phyloP scores from a whole-genome alignment of 2,797 vertebrate species.

The Orientallactaga sibirica region DNA sequence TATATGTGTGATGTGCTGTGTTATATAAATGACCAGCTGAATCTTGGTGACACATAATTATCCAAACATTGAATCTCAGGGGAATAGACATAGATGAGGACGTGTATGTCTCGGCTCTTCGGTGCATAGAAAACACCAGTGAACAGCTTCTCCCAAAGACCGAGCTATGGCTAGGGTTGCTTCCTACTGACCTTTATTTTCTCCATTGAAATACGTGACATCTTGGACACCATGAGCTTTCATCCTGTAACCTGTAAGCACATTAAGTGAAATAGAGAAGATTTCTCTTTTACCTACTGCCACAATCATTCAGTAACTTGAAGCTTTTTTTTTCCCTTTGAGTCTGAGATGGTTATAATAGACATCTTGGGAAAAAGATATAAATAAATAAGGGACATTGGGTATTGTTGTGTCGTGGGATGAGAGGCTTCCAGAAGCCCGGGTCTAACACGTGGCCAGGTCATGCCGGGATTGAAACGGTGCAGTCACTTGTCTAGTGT shows the following conservation, averaged over 20 bases:
- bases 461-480: background rate
- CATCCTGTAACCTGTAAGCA: background rate
- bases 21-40: background rate
- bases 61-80: background rate
- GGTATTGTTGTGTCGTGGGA: no score
- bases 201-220: background rate
- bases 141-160: background rate
- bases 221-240: background rate
- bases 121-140: background rate
- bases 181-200: background rate
- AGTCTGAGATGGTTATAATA: background rate
- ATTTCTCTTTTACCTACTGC: background rate
- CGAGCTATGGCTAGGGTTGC: background rate
- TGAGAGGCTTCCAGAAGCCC: background rate
- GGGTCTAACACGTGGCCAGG: background rate
- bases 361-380: background rate
- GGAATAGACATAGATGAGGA: background rate
- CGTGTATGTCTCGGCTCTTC: slow-evolving; percentile 5
- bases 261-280: background rate
- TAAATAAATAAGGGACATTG: background rate
- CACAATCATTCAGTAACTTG: background rate
- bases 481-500: rapidly evolving
- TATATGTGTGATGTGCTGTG: background rate
- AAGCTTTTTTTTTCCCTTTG: background rate
- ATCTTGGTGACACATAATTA: background rate